These are phyloP conservation scores for Pelecanus crispus DNA, from an alignment of 2,113 vertebrate genomes.

Conservation along the genomic window DNA sequence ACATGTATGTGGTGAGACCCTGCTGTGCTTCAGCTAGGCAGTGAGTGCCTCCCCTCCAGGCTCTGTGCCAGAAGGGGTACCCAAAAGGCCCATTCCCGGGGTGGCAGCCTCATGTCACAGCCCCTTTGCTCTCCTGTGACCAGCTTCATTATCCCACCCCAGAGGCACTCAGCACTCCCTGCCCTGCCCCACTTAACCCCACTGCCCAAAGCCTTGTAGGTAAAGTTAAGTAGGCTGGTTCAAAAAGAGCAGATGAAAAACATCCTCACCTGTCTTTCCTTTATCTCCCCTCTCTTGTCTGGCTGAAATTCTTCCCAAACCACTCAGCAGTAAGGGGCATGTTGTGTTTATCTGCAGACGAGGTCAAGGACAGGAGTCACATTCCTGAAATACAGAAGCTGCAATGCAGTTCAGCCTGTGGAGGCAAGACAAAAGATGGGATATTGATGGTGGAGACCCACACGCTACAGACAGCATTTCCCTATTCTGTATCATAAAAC, in stretches of 20 bases:
- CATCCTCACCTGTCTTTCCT: not conserved
- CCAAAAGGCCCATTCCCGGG: rapidly evolving
- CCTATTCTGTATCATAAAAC: not conserved
- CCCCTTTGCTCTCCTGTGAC: not conserved
- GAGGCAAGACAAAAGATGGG: not conserved
- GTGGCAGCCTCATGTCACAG: not conserved
- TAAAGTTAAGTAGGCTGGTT: not conserved
- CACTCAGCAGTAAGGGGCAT: not conserved
- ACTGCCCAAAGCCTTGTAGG: not conserved
- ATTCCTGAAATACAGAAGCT: not conserved
- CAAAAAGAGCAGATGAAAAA: not conserved
- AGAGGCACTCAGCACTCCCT: not conserved
- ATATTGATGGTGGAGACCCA: not conserved
- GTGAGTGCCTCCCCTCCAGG: not conserved
- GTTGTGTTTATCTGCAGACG: not conserved
- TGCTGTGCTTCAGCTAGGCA: not conserved
- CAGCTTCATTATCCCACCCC: not conserved
- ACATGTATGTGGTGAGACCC: not conserved
- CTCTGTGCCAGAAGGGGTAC: not conserved
- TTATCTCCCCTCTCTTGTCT: not conserved
- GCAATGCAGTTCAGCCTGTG: not conserved
- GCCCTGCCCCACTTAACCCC: not conserved
- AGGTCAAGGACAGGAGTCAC: not conserved
- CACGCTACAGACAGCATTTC: not conserved
- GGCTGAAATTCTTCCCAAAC: not conserved